Evolutionary conservation across 2,888 invertebrate species (phyloP).

Genomic region (Galerucella pusilla): DNA sequence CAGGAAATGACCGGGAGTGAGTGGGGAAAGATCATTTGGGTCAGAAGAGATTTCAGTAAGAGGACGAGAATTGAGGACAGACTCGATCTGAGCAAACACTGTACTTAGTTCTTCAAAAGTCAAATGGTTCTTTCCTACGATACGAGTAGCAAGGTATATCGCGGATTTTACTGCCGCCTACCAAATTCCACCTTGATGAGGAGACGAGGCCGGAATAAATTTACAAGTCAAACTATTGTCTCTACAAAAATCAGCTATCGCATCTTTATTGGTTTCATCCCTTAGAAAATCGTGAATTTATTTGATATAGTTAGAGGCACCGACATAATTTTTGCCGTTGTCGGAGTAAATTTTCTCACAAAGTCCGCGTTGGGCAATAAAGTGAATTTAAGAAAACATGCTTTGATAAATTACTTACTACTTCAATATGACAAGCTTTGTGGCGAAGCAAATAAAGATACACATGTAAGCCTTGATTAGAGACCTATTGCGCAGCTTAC

Average conservation of each 20-base stretch:
- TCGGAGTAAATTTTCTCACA: constrained; percentile 37
- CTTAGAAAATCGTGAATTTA: too few relatives aligned
- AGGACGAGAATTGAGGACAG: too few relatives aligned
- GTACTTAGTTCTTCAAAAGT: constrained; percentile 20
- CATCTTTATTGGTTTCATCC: too few relatives aligned
- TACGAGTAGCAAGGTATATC: constrained; percentile 15
- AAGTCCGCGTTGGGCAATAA: constrained; percentile 39
- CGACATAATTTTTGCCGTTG: constrained; percentile 37
- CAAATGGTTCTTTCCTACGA: neutral
- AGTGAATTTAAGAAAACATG: constrained; percentile 38
- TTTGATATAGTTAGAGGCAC: neutral
- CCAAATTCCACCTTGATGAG: constrained; percentile 29
- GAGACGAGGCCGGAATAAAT: constrained; percentile 24
- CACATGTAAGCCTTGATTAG: constrained; percentile 41
- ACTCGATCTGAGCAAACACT: too few relatives aligned
- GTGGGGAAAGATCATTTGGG: too few relatives aligned
- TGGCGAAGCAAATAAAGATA: constrained; percentile 34
- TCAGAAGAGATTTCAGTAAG: too few relatives aligned
- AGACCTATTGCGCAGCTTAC: constrained; percentile 31
- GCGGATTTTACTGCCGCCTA: constrained; percentile 28
- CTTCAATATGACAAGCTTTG: constrained; percentile 44
- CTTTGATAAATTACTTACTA: constrained; percentile 37
- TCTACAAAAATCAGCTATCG: constrained; percentile 15
- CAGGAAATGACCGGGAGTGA: too few relatives aligned
- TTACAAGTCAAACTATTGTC: constrained; percentile 5